These are phyloP conservation scores for Synergus itoensis DNA, from an alignment of 2,888 invertebrate species.

Conservation along the genomic window DNA sequence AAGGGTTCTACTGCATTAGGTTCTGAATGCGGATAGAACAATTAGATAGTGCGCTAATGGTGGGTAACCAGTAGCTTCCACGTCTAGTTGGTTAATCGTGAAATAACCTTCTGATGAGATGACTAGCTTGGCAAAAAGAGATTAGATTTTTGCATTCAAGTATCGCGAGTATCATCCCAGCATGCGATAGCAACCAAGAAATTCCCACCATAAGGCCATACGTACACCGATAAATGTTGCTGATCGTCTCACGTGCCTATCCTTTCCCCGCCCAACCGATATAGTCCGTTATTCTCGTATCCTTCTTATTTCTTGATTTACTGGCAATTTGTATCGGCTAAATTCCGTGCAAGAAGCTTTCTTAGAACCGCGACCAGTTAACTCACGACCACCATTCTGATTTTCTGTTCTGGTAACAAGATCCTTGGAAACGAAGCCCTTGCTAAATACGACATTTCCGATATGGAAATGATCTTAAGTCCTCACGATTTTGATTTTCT, in stretches of 20 bases:
- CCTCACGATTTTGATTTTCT: not conserved
- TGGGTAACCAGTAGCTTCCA: not conserved
- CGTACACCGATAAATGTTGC: conserved; percentile 1
- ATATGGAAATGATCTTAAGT: conserved; percentile 25
- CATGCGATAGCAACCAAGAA: conserved; percentile 1
- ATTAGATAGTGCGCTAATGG: not conserved
- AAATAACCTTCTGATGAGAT: not conserved
- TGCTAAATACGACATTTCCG: conserved; percentile 21
- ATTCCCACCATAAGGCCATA: conserved; percentile 4
- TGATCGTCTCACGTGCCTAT: conserved; percentile 16
- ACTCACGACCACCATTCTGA: conserved; percentile 8
- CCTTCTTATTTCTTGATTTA: conserved; percentile 23
- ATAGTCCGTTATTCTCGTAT: conserved; percentile 10
- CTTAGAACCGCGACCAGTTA: conserved; percentile 53
- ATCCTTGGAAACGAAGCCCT: not conserved
- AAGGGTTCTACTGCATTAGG: not conserved
- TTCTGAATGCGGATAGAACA: not conserved
- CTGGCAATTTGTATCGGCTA: conserved; percentile 46
- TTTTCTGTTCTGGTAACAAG: conserved; percentile 2
- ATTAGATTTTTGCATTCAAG: not conserved
- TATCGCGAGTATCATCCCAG: not conserved
- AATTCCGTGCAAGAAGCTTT: conserved; percentile 49
- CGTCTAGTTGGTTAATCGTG: not conserved
- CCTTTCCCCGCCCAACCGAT: not conserved
- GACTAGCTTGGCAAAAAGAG: not conserved